Percentiles rank a stretch among this genome's conserved stretches.
These are phyloP conservation scores for Octonoba sinensis DNA, from an alignment of 2,888 invertebrate species.

Conservation along the genomic window DNA sequence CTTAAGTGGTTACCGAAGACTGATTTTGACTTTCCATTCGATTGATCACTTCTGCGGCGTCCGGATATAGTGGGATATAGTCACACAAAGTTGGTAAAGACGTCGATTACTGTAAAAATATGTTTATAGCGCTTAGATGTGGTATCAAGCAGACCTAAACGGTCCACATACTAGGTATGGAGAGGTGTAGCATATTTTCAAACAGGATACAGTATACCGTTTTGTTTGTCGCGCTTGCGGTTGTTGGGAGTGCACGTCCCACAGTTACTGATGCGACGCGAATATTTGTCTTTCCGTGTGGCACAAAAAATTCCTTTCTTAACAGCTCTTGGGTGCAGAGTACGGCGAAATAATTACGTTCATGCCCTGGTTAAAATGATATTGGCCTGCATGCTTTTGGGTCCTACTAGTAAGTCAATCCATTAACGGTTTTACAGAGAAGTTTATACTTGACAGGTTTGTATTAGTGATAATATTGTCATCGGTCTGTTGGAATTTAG, in stretches of 20 bases:
- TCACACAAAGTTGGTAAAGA: neutral
- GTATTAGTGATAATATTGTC: conserved; percentile 8
- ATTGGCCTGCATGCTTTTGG: neutral
- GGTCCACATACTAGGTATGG: neutral
- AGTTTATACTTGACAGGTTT: neutral
- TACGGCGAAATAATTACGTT: conserved; percentile 2
- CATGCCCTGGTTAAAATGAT: neutral
- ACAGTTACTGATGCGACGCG: neutral
- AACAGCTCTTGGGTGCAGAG: neutral
- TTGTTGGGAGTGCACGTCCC: neutral
- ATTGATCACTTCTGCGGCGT: conserved; percentile 6
- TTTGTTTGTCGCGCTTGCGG: neutral
- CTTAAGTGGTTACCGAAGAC: conserved; percentile 7
- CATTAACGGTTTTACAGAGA: neutral
- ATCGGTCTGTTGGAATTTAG: conserved; percentile 8
- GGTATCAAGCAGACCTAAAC: neutral
- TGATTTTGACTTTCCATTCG: neutral
- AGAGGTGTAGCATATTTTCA: too few species aligned
- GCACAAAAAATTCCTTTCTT: conserved; percentile 2
- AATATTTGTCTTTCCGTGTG: neutral
- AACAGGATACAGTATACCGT: neutral
- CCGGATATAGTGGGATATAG: conserved; percentile 4
- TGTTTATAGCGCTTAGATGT: neutral
- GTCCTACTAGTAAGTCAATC: neutral
- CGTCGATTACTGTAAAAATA: neutral